Base-by-base conservation (phyloP, 2,888 invertebrate genomes). In the Dioctria rufipes region DNA sequence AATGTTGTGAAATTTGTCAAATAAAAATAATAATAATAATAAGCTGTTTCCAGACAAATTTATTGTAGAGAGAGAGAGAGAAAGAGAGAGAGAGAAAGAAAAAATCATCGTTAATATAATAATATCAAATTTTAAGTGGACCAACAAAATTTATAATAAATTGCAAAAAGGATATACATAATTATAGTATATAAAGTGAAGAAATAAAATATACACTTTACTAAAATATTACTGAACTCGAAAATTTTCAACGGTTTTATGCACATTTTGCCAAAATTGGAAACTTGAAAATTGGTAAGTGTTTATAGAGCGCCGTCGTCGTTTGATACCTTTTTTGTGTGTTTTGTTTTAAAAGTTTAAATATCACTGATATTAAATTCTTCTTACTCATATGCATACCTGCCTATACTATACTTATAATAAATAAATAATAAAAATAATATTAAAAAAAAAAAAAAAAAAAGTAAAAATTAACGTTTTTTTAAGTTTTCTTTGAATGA, bases 221-320 rank as follows among this genome's bases (percentile, higher is more conserved):
- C 25, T 25, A 25, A 25, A 25, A 25, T 25, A 25, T 25, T 1
- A 25, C 25, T n/a, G 11, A 11, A 60, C 60, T 11, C 3, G 2
- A 25, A 60, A 25, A 60, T 6, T 9, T 11, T 11, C 6, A 60
- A 4, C 11, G 60, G 5, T 46, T 46, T 46, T 46, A 46, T 46
- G 46, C 8, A 8, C 5, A 46, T 46, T 46, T 61, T 43, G 9
- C 61, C 39, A 75, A 13, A 60, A 75, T 61, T 75, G 75, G 75
- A 61, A 43, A 75, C 40, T 75, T 60, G 58, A 46, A 75, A 60
- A 60, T 75, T 75, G 75, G 75, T 75, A 61, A 13, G 46, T 60
- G 11, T 13, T 63, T 63, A 37, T 39, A 54, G 9, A 42, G 9
- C 5, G 9, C n/a, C 25, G 5, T 42, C 42, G 39, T 66, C 11